phyloP scores from a whole-genome alignment of 2,113 vertebrate genomes.

The Orycteropus afer region DNA sequence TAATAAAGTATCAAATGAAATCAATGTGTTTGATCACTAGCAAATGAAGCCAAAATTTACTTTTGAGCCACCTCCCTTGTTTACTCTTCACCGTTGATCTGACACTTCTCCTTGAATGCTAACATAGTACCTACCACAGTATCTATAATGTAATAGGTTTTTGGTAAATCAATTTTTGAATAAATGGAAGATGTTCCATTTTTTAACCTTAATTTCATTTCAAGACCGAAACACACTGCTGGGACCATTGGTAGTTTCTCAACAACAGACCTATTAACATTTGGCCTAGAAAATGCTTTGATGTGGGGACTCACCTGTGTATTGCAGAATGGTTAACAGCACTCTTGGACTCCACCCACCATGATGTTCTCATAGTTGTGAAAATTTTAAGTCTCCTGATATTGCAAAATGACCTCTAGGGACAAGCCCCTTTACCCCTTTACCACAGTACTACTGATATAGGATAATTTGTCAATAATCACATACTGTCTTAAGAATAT shows the following conservation, averaged over 20 bases:
- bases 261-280: background rate
- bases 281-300: background rate
- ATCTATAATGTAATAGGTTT: background rate
- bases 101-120: background rate
- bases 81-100: background rate
- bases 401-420: background rate
- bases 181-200: background rate
- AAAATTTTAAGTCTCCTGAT: background rate
- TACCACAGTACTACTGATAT: background rate
- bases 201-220: constrained; percentile 26
- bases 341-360: background rate
- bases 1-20: constrained; percentile 6
- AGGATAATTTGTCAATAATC: constrained; percentile 1
- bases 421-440: background rate
- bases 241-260: background rate
- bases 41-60: background rate
- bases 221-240: background rate
- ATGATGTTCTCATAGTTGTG: background rate
- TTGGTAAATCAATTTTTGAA: background rate
- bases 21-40: background rate
- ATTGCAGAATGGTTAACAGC: background rate
- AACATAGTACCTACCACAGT: background rate
- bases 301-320: background rate
- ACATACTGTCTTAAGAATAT: background rate
- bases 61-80: background rate